Evolutionary conservation across 2,113 vertebrate species (phyloP).

Genomic region (Platysternon megacephalum): DNA sequence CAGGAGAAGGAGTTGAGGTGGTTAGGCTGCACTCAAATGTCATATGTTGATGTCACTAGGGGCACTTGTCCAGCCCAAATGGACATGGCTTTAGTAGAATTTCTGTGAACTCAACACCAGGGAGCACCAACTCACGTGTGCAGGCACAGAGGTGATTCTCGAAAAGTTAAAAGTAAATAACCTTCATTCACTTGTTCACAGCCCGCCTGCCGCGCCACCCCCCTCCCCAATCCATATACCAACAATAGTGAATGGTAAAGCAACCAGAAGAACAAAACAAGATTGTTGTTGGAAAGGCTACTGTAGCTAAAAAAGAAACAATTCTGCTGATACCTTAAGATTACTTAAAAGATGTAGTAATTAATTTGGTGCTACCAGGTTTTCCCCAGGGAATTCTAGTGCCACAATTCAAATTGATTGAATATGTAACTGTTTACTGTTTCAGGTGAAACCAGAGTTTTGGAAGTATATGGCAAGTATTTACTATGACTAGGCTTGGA

Average conservation of each 20-base stretch:
- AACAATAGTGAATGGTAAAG: neutral
- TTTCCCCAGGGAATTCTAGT: neutral
- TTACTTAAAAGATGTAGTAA: neutral
- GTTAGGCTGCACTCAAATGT: neutral
- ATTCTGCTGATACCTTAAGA: neutral
- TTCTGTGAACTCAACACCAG: neutral
- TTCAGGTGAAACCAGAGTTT: neutral
- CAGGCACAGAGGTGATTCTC: neutral
- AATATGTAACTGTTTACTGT: neutral
- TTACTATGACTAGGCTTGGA: neutral
- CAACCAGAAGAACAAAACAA: neutral
- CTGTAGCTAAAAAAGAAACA: neutral
- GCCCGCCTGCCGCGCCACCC: neutral
- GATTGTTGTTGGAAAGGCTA: neutral
- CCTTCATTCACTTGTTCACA: neutral
- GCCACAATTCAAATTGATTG: neutral
- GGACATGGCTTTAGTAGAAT: neutral
- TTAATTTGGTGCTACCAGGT: neutral
- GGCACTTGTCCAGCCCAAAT: neutral
- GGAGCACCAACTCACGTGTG: neutral
- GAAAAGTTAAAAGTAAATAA: neutral
- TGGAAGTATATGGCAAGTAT: neutral
- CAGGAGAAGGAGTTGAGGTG: neutral
- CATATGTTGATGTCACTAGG: too few species aligned
- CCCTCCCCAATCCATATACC: neutral